These are phyloP conservation scores for Diabrotica balteata DNA, from an alignment of 2,888 invertebrate genomes.

Conservation along the genomic window DNA sequence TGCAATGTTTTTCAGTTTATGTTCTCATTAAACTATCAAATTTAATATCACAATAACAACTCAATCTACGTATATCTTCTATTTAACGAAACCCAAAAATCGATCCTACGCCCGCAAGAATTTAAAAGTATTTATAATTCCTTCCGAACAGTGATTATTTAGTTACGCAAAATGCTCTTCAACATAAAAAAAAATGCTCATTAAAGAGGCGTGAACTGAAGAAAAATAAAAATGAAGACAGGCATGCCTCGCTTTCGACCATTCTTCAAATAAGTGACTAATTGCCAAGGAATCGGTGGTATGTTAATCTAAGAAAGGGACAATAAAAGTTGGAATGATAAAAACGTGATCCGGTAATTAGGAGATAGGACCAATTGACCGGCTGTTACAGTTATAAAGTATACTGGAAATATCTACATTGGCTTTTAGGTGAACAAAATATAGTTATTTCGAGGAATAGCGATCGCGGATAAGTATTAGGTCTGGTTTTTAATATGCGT, in stretches of 20 bases:
- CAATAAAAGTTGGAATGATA: conserved; percentile 56
- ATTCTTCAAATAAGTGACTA: conserved; percentile 36
- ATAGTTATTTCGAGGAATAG: conserved; percentile 1
- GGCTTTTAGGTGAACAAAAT: conserved; percentile 1
- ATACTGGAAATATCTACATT: conserved; percentile 8
- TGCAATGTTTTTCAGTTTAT: too few relatives aligned
- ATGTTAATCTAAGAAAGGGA: conserved; percentile 48
- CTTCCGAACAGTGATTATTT: conserved; percentile 4
- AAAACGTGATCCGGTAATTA: conserved; percentile 57
- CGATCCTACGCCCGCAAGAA: too few relatives aligned
- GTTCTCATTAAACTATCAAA: too few relatives aligned
- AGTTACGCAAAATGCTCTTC: conserved; percentile 17
- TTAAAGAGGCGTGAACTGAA: conserved; percentile 25
- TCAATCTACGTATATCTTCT: too few relatives aligned
- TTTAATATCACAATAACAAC: too few relatives aligned
- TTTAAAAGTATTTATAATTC: too few relatives aligned
- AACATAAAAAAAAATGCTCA: conserved; percentile 19
- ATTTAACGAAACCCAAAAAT: too few relatives aligned
- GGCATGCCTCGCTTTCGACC: conserved; percentile 26
- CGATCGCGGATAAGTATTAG: background rate
- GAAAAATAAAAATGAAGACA: conserved; percentile 30
- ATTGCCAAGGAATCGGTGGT: conserved; percentile 36
- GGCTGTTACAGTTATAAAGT: conserved; percentile 9
- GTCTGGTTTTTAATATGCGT: too few relatives aligned
- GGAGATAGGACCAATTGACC: conserved; percentile 45